Conservation (phyloP, 2,888 invertebrate genomes). For the Sussaba pulchella region DNA sequence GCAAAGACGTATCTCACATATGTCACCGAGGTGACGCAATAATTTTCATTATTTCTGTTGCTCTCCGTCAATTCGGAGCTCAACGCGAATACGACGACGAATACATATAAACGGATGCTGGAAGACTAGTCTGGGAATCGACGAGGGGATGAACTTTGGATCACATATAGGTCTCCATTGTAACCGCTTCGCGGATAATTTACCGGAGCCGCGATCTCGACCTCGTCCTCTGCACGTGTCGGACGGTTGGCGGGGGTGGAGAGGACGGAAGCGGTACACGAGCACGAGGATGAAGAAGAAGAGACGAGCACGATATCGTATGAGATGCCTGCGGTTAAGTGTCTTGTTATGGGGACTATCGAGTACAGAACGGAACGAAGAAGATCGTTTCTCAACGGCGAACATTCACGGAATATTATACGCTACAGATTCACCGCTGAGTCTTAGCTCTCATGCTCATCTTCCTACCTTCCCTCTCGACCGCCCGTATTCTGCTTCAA, state of each 20-base stretch:
- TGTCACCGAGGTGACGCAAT: constrained; percentile 35
- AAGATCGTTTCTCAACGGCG: constrained; percentile 26
- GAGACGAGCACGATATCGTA: constrained; percentile 25
- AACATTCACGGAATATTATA: constrained; percentile 49
- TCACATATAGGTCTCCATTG: constrained; percentile 29
- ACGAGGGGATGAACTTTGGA: constrained; percentile 23
- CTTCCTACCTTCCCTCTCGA: neutral
- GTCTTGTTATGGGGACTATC: constrained; percentile 52
- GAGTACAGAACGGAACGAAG: constrained; percentile 20
- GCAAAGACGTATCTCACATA: constrained; percentile 34
- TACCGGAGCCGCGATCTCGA: constrained; percentile 33
- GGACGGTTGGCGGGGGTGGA: no score
- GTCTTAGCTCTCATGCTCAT: constrained; percentile 8
- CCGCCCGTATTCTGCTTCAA: no score
- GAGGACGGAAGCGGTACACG: neutral
- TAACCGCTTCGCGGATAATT: constrained; percentile 42
- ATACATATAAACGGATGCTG: constrained; percentile 44
- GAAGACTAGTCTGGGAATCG: constrained; percentile 22
- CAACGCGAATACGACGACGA: neutral
- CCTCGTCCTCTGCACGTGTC: constrained; percentile 21
- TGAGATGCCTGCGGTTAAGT: constrained; percentile 41
- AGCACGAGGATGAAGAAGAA: constrained; percentile 14
- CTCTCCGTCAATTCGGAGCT: neutral
- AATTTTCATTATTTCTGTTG: neutral
- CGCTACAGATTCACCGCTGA: constrained; percentile 41